Base-by-base conservation (phyloP, 2,113 vertebrate genomes). In the Abramis brama region DNA sequence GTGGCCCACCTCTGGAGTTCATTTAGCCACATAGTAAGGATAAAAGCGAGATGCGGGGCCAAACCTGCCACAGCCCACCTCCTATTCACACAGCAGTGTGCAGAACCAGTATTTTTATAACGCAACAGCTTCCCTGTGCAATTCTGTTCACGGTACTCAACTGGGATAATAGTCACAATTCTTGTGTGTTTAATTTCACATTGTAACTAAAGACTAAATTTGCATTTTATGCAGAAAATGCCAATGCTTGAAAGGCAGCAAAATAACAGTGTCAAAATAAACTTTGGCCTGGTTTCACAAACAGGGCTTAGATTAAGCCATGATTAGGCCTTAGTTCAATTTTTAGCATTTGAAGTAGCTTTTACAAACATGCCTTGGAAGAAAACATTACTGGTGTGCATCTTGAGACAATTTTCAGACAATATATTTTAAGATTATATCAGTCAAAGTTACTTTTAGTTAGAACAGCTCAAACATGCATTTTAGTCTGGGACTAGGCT, bases 1-100 rank as follows among this genome's bases (percentile, higher is more conserved):
- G 47, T 83, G 82, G 82, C 82, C 82, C 47, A 73, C 82, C 82
- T 83, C 82, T 59, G 82, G 66, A 73, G 82, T 59, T 83, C 68
- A 73, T 83, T 83, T 79, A 87, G 33, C 36, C 71, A 59, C 25
- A 79, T 52, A 23, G 30, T 83, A 82, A 52, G 76, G 76, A 76
- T 64, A 43, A 70, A 70, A 70, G 27, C 3, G 5, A 70, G 62
- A 50, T 52, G 79, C 23, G 6, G 57, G 27, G 10, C 19, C 45
- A 68, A 70, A 33, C 81, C 45, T n/a, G 50, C 11, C 27, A 17
- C 57, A 33, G 55, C 62, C 52, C 25, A 57, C 8, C 82, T 82
- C 15, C 23, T 30, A 50, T 68, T 82, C 25, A 77, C 43, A 80
- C 60, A 79, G 62, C 45, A 52, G 79, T 70, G 62, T 68, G 27